phyloP scores from a whole-genome alignment of 2,888 invertebrate species.

The Eugnorisma glareosa region DNA sequence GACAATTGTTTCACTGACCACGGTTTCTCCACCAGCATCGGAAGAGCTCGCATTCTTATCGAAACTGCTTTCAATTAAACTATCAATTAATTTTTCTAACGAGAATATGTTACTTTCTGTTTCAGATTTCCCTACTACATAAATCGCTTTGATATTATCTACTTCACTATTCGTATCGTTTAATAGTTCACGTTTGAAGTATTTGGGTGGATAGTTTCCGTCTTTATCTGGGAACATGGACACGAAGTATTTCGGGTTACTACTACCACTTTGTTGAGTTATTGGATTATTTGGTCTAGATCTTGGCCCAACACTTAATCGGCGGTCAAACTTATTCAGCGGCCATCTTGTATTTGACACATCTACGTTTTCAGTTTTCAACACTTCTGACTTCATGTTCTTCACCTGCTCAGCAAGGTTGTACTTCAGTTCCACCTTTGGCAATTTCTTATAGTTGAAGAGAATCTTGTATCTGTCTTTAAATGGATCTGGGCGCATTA shows the following conservation, averaged over 20 bases:
- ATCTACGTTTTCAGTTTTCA: conserved; percentile 74
- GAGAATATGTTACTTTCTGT: conserved; percentile 71
- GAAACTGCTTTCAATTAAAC: conserved; percentile 77
- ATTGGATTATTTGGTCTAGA: conserved; percentile 27
- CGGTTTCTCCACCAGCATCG: conserved; percentile 35
- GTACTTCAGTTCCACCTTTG: conserved; percentile 81
- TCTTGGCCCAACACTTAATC: conserved; percentile 64
- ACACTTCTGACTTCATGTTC: conserved; percentile 75
- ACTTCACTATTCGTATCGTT: conserved; percentile 61
- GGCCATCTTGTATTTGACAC: conserved; percentile 82
- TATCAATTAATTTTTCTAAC: conserved; percentile 79
- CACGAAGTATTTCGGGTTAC: conserved; percentile 62
- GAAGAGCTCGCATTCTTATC: conserved; percentile 63
- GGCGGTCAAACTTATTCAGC: conserved; percentile 68
- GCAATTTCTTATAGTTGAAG: conserved; percentile 79
- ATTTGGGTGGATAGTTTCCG: conserved; percentile 69
- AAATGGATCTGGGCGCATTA: conserved; percentile 75
- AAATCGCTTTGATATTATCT: conserved; percentile 67
- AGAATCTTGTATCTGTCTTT: conserved; percentile 79
- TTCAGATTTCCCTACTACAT: conserved; percentile 70
- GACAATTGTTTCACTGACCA: conserved; percentile 20
- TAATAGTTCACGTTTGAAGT: conserved; percentile 78
- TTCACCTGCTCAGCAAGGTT: conserved; percentile 83
- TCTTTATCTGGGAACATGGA: conserved; percentile 61
- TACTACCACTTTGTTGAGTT: conserved; percentile 24